Percentiles rank a stretch among this genome's conserved stretches.
phyloP scores from a whole-genome alignment of 1,140 invertebrate genomes.

The Batillaria attramentaria region DNA sequence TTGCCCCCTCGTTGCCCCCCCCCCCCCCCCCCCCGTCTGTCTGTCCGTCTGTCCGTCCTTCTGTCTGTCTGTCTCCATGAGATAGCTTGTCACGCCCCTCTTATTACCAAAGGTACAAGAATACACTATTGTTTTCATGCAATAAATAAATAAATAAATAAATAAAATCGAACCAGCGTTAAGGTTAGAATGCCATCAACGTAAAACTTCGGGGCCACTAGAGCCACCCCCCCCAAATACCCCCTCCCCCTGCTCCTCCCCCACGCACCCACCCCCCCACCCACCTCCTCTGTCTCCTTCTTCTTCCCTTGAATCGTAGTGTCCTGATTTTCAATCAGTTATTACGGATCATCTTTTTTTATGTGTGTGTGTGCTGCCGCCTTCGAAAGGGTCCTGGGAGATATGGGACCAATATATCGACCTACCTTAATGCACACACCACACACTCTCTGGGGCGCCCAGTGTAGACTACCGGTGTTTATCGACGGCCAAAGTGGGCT shows the following conservation, averaged over 20 bases:
- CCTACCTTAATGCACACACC: too few relatives aligned
- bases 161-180: neutral
- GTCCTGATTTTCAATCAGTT: too few relatives aligned
- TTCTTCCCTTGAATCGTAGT: too few relatives aligned
- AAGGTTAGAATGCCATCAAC: neutral
- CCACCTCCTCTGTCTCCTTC: too few relatives aligned
- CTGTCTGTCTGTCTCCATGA: neutral
- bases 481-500: too few relatives aligned
- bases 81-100: neutral
- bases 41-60: neutral
- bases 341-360: too few relatives aligned
- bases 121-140: neutral
- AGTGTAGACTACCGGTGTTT: too few relatives aligned
- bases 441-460: too few relatives aligned
- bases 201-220: neutral
- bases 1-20: neutral
- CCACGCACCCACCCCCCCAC: neutral
- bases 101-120: neutral
- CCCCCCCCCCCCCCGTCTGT: neutral
- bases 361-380: too few relatives aligned
- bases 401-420: too few relatives aligned
- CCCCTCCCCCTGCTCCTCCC: neutral
- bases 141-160: neutral
- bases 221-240: neutral
- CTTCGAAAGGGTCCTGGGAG: too few relatives aligned